Evolutionary conservation across 2,113 vertebrate species (phyloP), one percentile per base, ranked within the genome.

Genomic region (Pithys albifrons): DNA sequence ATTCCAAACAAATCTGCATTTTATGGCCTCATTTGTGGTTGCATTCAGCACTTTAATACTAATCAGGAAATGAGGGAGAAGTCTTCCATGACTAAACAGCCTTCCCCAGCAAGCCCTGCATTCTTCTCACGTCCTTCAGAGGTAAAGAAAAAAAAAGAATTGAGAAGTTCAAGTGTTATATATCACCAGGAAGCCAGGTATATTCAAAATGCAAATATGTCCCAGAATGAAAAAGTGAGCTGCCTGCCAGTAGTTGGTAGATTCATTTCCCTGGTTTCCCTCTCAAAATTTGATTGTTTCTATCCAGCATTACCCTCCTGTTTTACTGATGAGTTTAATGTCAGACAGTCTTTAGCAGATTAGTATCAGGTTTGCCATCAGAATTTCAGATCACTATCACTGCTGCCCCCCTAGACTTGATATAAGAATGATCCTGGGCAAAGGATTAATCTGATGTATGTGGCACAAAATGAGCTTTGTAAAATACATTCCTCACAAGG

Each of bases 241-340:
- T 95, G 88, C 88, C 91, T 95, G 52, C 48, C 49, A 46, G 61
- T 78, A 69, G 65, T 69, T 87, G 79, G 54, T 69, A 95, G 86
- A 94, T 86, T 89, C 54, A 91, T 93, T 96, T 91, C 91, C 61
- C n/a, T 85, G 20, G 10, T 89, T 94, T 87, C 29, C 70, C 43
- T 91, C 87, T 92, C 84, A 81, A 87, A 91, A 93, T 91, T 25
- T 89, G 90, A 84, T 95, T 91, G 54, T 93, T 96, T 94, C 91
- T 74, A n/a, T 46, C 72, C 76, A 83, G 83, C 46, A 28, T 71
- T 88, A 39, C 85, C 81, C 75, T 92, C 69, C 89, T 83, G 92
- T 80, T 96, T 94, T 93, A 93, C 62, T 67, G 66, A 94, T 65
- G 58, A 83, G 51, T 71, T 8, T 28, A 65, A 85, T 78, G 64